phyloP scores from a whole-genome alignment of 2,113 vertebrate species.

The Illadopsis cleaveri region DNA sequence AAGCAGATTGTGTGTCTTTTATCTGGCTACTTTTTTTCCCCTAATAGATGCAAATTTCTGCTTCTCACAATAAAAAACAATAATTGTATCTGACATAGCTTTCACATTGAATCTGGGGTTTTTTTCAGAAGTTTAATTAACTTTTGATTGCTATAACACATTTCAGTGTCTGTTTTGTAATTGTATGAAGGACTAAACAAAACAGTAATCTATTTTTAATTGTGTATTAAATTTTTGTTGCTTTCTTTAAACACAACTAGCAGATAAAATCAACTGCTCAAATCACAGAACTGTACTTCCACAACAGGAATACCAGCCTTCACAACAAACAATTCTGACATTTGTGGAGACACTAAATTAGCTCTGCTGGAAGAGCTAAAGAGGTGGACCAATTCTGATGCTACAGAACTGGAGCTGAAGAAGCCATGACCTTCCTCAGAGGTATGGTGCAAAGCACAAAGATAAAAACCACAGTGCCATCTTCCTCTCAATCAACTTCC shows the following conservation, averaged over 20 bases:
- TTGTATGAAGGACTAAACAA: constrained; percentile 15
- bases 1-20: background rate
- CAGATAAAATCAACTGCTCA: background rate
- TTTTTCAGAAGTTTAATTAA: constrained; percentile 15
- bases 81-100: background rate
- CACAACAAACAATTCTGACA: background rate
- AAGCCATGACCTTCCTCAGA: background rate
- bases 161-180: constrained; percentile 21
- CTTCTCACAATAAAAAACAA: background rate
- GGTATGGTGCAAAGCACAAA: background rate
- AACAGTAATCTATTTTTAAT: constrained; percentile 1
- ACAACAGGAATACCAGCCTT: background rate
- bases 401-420: background rate
- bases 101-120: background rate
- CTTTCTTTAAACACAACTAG: background rate
- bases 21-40: background rate
- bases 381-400: background rate
- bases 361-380: background rate
- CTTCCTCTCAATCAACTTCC: background rate
- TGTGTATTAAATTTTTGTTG: background rate
- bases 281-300: background rate
- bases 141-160: constrained; percentile 7
- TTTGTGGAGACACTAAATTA: background rate
- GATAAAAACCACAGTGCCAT: background rate
- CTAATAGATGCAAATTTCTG: background rate